Conservation (phyloP, 2,888 invertebrate species). For the Thereva nobilitata region DNA sequence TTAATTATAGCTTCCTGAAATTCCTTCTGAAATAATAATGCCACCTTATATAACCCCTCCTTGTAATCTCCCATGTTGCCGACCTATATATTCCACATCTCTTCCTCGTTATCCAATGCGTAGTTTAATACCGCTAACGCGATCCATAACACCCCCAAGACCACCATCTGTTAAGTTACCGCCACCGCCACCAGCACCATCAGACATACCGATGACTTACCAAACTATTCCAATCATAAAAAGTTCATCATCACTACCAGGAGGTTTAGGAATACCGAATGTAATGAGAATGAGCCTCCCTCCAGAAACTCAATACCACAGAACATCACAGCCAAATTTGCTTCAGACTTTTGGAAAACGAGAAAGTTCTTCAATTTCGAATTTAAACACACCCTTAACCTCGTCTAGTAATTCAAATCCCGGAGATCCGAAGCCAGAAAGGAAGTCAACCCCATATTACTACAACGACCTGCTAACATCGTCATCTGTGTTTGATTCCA, state of each 20-base stretch:
- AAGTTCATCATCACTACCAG: constrained; percentile 57
- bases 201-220: constrained; percentile 44
- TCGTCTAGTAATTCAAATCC: constrained; percentile 14
- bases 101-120: constrained; percentile 51
- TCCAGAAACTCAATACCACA: constrained; percentile 46
- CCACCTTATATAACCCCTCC: constrained; percentile 57
- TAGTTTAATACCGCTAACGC: constrained; percentile 50
- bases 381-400: constrained; percentile 44
- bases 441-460: constrained; percentile 52
- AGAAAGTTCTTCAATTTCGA: constrained; percentile 49
- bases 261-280: constrained; percentile 48
- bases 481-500: constrained; percentile 54
- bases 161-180: constrained; percentile 33
- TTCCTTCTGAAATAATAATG: constrained; percentile 56
- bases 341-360: constrained; percentile 44
- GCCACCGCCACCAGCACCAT: constrained; percentile 43
- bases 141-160: constrained; percentile 47
- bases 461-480: constrained; percentile 55
- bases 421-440: constrained; percentile 2
- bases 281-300: constrained; percentile 31
- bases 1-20: constrained; percentile 53
- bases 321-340: constrained; percentile 53
- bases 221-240: constrained; percentile 54
- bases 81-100: constrained; percentile 48
- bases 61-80: constrained; percentile 56